A percentile compares a stretch with the other conserved stretches of the same genome.
phyloP scores from a whole-genome alignment of 2,888 invertebrate genomes.

The Microctonus aethiopoides region DNA sequence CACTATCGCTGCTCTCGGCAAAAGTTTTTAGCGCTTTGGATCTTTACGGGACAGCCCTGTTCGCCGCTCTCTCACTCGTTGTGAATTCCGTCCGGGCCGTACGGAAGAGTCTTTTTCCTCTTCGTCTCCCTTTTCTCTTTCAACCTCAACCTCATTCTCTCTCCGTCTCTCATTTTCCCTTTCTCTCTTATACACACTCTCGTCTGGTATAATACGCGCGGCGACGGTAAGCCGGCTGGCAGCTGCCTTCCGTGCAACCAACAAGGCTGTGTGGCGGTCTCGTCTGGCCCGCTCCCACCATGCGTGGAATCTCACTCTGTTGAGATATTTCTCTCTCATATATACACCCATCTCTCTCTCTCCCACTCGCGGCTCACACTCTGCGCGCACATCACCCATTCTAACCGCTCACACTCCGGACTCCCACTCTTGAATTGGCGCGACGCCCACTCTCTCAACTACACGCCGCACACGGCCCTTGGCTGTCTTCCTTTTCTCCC shows the following conservation, averaged over 20 bases:
- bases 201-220: slow-evolving; percentile 44
- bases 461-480: slow-evolving; percentile 10
- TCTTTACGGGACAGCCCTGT: slow-evolving; percentile 52
- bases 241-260: slow-evolving; percentile 64
- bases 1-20: slow-evolving; percentile 25
- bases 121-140: slow-evolving; percentile 12
- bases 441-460: slow-evolving; percentile 20
- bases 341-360: slow-evolving; percentile 41
- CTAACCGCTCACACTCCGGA: slow-evolving; percentile 35
- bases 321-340: slow-evolving; percentile 26
- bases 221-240: slow-evolving; percentile 63
- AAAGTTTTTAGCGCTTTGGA: slow-evolving; percentile 51
- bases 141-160: background rate
- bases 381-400: slow-evolving; percentile 9
- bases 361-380: slow-evolving; percentile 22
- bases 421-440: slow-evolving; percentile 12
- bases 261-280: slow-evolving; percentile 55
- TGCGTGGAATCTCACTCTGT: slow-evolving; percentile 56
- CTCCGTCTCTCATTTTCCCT: slow-evolving; percentile 18
- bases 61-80: slow-evolving; percentile 35
- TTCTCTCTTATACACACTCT: slow-evolving; percentile 21
- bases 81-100: slow-evolving; percentile 41
- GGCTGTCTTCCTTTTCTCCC: slow-evolving; percentile 5
- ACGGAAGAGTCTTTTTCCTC: slow-evolving; percentile 38
- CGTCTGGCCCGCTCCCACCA: slow-evolving; percentile 57